These are phyloP conservation scores for Cheumatopsyche charites DNA, from an alignment of 1,140 invertebrate genomes.

Conservation along the genomic window DNA sequence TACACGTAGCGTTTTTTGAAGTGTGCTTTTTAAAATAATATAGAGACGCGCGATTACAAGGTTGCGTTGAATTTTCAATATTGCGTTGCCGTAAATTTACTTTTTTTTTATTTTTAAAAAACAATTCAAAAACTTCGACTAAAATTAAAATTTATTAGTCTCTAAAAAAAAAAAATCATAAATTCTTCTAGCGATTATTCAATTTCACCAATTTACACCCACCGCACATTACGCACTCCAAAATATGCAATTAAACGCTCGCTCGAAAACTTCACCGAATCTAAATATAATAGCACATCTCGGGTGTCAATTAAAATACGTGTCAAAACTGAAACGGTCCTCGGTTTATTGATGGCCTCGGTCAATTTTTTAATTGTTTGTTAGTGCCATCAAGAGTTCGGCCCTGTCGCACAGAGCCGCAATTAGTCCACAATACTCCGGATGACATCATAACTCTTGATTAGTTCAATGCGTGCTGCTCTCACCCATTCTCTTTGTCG, in stretches of 20 bases:
- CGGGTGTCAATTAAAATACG: constrained; percentile 29
- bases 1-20: too few relatives aligned
- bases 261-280: neutral
- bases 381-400: neutral
- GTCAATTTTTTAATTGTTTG: constrained; percentile 35
- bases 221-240: neutral
- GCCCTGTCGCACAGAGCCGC: neutral
- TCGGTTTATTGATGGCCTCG: constrained; percentile 25
- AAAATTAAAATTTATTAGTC: too few relatives aligned
- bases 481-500: too few relatives aligned
- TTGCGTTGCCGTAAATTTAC: too few relatives aligned
- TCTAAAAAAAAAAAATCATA: neutral
- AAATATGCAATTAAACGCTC: constrained; percentile 6
- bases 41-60: neutral
- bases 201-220: neutral
- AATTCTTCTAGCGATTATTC: neutral
- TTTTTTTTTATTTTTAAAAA: too few relatives aligned
- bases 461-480: constrained; percentile 9
- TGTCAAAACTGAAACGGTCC: constrained; percentile 27
- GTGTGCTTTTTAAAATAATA: neutral
- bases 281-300: neutral
- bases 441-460: constrained; percentile 30
- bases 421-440: neutral
- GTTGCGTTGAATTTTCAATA: too few relatives aligned
- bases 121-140: too few relatives aligned